Evolutionary conservation across 2,888 invertebrate species (phyloP), one percentile per base, ranked within the genome.

Genomic region (Coelinius sp.): DNA sequence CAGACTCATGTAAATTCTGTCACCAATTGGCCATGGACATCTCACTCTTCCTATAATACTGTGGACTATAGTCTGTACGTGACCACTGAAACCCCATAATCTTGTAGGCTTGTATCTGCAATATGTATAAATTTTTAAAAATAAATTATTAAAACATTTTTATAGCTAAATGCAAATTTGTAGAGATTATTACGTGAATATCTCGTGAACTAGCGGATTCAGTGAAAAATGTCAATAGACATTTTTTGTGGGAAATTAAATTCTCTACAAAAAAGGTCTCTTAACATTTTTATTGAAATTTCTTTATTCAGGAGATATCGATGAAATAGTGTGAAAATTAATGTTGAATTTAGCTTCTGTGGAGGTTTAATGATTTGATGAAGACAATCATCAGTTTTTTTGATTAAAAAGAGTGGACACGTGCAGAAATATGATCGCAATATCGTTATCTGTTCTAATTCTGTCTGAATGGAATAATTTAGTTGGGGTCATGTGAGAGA

Each of bases 51-150:
- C 95, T 74, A 95, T 93, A 77, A 95, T 91, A 82, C 96, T 97
- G 89, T 97, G 97, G 67, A 97, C 89, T 73, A 97, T 94, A 0
- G 97, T 97, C 88, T 98, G 97, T 20, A 97, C 93, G 88, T 98
- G 97, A 10, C 97, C 97, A 88, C 96, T 97, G 88, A 96, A 96
- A 71, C 98, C 98, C 97, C 97, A 98, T 79, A 97, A 88, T 78
- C 95, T 90, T 64, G 97, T 95, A 64, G 97, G 97, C 79, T 94
- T 90, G 88, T 97, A 97, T 71, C 97, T 97, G 89, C 52, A 91
- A 91, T 75, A 17, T 56, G 8, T 6, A 17, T n/a, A 6, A n/a
- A 56, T 17, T 24, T n/a, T 24, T 44, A 27, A 17, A 31, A 72
- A 31, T 27, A 22, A 12, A 1, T 41, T 8, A 41, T 41, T 3